These are phyloP conservation scores for Tribolium castaneum DNA, from an alignment of 1,140 invertebrate species.

Conservation along the genomic window DNA sequence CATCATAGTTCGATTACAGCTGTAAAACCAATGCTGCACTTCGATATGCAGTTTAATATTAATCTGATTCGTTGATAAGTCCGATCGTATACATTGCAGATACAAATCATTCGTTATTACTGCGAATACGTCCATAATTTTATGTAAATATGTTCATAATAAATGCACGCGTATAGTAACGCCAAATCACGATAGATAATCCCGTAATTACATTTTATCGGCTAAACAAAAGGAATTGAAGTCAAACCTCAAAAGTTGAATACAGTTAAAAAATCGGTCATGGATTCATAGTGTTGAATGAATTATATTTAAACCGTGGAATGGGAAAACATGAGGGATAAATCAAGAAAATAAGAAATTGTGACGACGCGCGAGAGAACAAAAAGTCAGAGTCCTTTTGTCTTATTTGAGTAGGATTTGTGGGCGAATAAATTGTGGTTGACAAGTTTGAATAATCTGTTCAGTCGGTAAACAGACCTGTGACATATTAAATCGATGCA, in stretches of 20 bases:
- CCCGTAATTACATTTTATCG: background rate
- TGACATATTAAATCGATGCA: constrained; percentile 58
- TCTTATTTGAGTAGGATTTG: background rate
- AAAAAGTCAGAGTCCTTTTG: background rate
- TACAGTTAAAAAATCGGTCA: background rate
- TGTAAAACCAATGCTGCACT: constrained; percentile 45
- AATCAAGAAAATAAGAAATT: background rate
- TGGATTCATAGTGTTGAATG: background rate
- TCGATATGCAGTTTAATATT: constrained; percentile 47
- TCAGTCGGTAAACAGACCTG: constrained; percentile 60
- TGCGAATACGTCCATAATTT: constrained; percentile 38
- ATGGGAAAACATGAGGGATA: too few species aligned
- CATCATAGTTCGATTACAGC: constrained; percentile 51
- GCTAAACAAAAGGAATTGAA: background rate
- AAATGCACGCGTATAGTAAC: constrained; percentile 17
- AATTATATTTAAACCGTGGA: background rate
- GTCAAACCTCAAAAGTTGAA: background rate
- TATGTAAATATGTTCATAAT: constrained; percentile 43
- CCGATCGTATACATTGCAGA: constrained; percentile 33
- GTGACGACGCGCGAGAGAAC: background rate
- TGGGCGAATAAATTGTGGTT: constrained; percentile 41
- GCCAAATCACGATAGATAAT: constrained; percentile 14
- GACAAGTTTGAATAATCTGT: constrained; percentile 62
- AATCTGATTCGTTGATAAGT: constrained; percentile 45
- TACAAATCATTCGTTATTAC: constrained; percentile 44